Evolutionary conservation across 1,140 invertebrate genomes (phyloP).

Genomic region (Platyura marginata): DNA sequence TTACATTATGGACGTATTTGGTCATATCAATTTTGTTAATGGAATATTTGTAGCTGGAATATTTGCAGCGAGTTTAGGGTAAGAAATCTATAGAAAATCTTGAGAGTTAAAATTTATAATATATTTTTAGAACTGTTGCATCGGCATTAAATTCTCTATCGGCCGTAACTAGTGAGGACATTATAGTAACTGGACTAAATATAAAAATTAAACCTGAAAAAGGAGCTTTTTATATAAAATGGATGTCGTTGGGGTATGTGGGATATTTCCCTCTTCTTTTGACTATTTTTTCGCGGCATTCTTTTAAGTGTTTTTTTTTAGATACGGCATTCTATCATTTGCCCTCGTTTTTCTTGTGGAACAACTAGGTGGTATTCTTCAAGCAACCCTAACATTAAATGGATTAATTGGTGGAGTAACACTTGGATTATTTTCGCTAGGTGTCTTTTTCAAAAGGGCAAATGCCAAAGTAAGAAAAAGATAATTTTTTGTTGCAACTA

Average conservation of each 20-base stretch:
- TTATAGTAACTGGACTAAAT: conserved; percentile 47
- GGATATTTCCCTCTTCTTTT: conserved; percentile 2
- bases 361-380: conserved; percentile 57
- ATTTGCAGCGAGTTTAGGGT: conserved; percentile 42
- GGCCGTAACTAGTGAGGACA: conserved; percentile 77
- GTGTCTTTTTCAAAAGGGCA: conserved; percentile 74
- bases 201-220: conserved; percentile 46
- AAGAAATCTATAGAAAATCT: conserved; percentile 18
- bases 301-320: conserved; percentile 25
- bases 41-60: conserved; percentile 79
- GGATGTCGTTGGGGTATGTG: conserved; percentile 19
- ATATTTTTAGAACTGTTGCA: conserved; percentile 60
- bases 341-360: conserved; percentile 58
- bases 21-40: conserved; percentile 47
- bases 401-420: conserved; percentile 76
- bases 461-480: conserved; percentile 29
- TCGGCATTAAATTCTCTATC: conserved; percentile 80
- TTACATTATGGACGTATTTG: conserved; percentile 66
- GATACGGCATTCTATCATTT: conserved; percentile 30
- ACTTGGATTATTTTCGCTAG: conserved; percentile 66
- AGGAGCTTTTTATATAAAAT: conserved; percentile 34
- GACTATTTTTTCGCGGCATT: conserved; percentile 13
- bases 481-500: background rate
- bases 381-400: conserved; percentile 72
- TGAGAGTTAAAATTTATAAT: conserved; percentile 5